Conservation (phyloP, 2,113 vertebrate species). For the Ctenodactylus gundi region DNA sequence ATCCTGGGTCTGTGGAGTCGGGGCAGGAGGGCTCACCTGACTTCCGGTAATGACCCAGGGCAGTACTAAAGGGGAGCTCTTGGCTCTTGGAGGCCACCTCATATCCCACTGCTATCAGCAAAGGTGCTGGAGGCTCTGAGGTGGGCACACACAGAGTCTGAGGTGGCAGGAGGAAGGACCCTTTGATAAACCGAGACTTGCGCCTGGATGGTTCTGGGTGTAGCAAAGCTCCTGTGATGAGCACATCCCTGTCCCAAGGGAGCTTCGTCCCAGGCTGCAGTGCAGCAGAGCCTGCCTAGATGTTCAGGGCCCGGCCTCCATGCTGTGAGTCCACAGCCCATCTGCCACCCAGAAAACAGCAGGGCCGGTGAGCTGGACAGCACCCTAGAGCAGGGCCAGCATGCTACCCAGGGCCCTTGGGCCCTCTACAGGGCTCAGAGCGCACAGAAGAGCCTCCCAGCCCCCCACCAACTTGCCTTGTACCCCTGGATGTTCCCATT, state of each 20-base stretch:
- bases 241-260: accelerated
- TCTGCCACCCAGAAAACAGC: not conserved
- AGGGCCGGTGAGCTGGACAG: accelerated
- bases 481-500: slow-evolving; percentile 98
- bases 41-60: not conserved
- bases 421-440: accelerated
- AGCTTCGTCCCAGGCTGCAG: not conserved
- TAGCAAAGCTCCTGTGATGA: accelerated
- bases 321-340: accelerated
- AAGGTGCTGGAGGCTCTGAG: not conserved
- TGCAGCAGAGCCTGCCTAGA: accelerated
- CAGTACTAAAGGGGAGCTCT: not conserved
- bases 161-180: not conserved
- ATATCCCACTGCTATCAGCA: not conserved
- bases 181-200: not conserved
- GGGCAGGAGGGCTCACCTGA: too few species aligned
- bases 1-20: too few species aligned
- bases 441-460: slow-evolving; percentile 32
- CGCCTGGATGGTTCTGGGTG: not conserved
- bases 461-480: slow-evolving; percentile 86
- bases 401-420: not conserved
- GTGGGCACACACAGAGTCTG: accelerated
- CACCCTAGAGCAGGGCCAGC: accelerated
- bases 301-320: accelerated
- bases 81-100: accelerated